Evolutionary conservation across 2,113 vertebrate species (phyloP).

Genomic region (Podarcis cretensis): DNA sequence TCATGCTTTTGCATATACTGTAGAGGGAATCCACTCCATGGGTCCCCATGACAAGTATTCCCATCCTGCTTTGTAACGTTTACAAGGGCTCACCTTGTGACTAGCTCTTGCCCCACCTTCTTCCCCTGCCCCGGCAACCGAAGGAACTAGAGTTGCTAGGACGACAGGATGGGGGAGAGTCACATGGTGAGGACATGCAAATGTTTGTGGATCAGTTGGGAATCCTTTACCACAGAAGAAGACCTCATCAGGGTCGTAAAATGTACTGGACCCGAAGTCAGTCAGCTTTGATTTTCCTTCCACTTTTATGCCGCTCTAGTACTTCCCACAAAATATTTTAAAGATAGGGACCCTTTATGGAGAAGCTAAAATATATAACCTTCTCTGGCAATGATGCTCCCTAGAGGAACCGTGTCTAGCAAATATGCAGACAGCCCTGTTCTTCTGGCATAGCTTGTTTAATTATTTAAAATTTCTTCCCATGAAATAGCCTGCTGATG

Average conservation of each 20-base stretch:
- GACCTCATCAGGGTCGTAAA: neutral
- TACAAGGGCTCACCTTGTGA: neutral
- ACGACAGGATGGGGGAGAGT: neutral
- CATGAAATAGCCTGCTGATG: slow-evolving; percentile 17
- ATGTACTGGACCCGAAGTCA: neutral
- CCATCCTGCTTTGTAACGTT: neutral
- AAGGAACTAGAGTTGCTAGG: neutral
- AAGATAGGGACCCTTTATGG: slow-evolving; percentile 16
- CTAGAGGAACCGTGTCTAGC: slow-evolving; percentile 15
- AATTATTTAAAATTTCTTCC: slow-evolving; percentile 21
- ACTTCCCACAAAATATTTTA: slow-evolving; percentile 36
- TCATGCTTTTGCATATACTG: too few relatives aligned
- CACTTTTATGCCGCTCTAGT: slow-evolving; percentile 40
- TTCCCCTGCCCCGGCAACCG: neutral
- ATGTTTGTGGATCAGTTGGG: slow-evolving; percentile 35
- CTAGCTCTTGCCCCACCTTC: neutral
- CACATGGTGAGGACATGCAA: neutral
- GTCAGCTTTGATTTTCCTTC: neutral
- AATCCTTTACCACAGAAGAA: slow-evolving; percentile 34
- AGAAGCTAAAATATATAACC: slow-evolving; percentile 32
- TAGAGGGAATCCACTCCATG: neutral
- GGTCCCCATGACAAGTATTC: neutral
- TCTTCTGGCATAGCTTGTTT: slow-evolving; percentile 51
- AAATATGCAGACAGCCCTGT: neutral
- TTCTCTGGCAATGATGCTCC: neutral